Percentiles rank a stretch among this genome's conserved stretches.
Evolutionary conservation across 2,113 vertebrate genomes (phyloP).

Genomic region (Ivindomyrus marchei): DNA sequence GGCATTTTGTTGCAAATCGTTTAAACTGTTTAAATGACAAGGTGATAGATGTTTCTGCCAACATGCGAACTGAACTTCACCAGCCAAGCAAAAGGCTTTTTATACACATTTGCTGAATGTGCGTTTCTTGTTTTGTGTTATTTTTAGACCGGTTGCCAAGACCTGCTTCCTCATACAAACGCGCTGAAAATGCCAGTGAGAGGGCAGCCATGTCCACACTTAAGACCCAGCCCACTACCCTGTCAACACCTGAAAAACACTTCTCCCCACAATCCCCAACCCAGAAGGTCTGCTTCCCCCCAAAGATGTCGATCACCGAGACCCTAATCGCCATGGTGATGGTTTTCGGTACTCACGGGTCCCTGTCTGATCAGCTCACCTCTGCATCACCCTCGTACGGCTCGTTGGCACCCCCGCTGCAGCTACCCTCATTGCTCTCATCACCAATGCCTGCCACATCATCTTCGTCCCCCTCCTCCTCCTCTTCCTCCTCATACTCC

Average conservation of each 20-base stretch:
- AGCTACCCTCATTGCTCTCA: slow-evolving; percentile 79
- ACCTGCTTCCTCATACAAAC: not conserved
- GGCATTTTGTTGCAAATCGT: not conserved
- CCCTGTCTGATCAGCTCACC: slow-evolving; percentile 41
- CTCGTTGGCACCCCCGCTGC: slow-evolving; percentile 72
- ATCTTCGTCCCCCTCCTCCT: slow-evolving; percentile 43
- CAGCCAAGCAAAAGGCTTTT: not conserved
- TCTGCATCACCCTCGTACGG: slow-evolving; percentile 72
- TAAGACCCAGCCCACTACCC: not conserved
- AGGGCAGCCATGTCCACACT: not conserved
- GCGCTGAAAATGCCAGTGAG: not conserved
- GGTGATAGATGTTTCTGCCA: not conserved
- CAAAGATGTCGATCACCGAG: not conserved
- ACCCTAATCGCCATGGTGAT: not conserved
- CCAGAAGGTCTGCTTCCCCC: not conserved
- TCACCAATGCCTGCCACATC: slow-evolving; percentile 76
- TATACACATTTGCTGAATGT: not conserved
- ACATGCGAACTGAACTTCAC: no score
- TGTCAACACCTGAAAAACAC: not conserved
- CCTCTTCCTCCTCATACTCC: slow-evolving; percentile 53
- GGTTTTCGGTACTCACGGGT: not conserved
- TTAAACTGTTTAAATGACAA: not conserved
- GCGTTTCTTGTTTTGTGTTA: not conserved
- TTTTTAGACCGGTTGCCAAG: not conserved
- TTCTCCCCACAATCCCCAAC: not conserved